These are phyloP conservation scores for Caerostris darwini DNA, from an alignment of 1,140 invertebrate genomes.

Conservation along the genomic window DNA sequence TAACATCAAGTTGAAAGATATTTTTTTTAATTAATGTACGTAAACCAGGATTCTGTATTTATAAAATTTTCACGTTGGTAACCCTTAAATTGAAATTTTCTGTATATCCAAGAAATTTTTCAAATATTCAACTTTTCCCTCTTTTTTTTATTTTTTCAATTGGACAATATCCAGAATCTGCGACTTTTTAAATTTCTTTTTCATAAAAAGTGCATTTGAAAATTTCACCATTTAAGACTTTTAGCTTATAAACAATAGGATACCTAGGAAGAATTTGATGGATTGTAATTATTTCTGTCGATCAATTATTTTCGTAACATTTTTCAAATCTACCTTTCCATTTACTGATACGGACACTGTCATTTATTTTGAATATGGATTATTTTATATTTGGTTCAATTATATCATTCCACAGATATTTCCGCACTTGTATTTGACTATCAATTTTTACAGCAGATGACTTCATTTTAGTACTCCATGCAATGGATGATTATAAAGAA, in stretches of 20 bases:
- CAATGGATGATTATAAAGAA: too few species aligned
- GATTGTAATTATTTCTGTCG: background rate
- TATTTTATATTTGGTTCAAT: background rate
- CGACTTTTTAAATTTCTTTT: background rate
- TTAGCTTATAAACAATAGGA: slow-evolving; percentile 37
- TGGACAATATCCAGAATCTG: background rate
- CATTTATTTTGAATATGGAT: background rate
- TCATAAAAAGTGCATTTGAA: slow-evolving; percentile 54
- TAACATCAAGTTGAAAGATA: slow-evolving; percentile 33
- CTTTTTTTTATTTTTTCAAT: slow-evolving; percentile 7
- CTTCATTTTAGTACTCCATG: too few species aligned
- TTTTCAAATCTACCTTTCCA: background rate
- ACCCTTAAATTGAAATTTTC: slow-evolving; percentile 28
- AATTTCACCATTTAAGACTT: slow-evolving; percentile 1
- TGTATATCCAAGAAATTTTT: background rate
- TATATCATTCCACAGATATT: background rate
- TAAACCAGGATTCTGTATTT: background rate
- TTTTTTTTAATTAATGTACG: background rate
- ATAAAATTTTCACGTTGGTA: background rate
- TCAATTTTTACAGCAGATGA: background rate
- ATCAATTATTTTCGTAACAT: slow-evolving; percentile 21
- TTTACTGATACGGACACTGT: background rate
- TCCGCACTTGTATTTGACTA: background rate
- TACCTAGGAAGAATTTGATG: background rate
- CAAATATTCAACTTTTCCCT: background rate